A percentile compares a stretch with the other conserved stretches of the same genome.
Conservation (phyloP, 2,797 vertebrate species). For the Lophius americanus region DNA sequence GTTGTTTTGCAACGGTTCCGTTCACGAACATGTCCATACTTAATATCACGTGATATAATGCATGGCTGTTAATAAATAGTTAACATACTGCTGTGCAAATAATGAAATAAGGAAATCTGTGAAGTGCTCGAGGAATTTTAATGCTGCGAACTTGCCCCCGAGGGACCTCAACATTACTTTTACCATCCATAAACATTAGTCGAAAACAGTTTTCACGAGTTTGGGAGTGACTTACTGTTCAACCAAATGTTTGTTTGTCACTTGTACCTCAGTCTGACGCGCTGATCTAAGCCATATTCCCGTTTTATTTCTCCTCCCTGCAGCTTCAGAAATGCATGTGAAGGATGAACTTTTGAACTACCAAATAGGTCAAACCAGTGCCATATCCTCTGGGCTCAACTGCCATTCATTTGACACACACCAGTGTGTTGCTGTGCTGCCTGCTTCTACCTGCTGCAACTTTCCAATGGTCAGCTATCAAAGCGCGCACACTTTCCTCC, state of each 20-base stretch:
- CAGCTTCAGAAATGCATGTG: constrained; percentile 12
- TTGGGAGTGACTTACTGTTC: constrained; percentile 1
- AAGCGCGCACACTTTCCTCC: background rate
- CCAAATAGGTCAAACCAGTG: constrained; percentile 69
- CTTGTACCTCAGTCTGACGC: background rate
- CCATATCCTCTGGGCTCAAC: constrained; percentile 53
- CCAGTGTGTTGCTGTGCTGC: constrained; percentile 41
- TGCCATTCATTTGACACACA: constrained; percentile 51
- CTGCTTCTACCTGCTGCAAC: constrained; percentile 59
- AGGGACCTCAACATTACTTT: background rate
- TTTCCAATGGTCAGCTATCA: constrained; percentile 30
- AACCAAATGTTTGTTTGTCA: constrained; percentile 8
- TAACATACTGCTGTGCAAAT: background rate
- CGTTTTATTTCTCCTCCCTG: constrained; percentile 39
- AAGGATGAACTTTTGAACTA: constrained; percentile 35
- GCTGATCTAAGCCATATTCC: constrained; percentile 24
- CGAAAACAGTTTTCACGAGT: background rate
- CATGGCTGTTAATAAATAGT: background rate
- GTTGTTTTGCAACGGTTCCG: too few species aligned
- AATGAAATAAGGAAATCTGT: background rate
- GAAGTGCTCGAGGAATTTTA: background rate
- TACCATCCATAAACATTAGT: background rate
- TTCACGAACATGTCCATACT: too few species aligned
- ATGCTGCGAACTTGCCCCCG: background rate
- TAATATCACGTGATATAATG: background rate